Conservation (phyloP, 2,888 invertebrate species). For the Rugalucina vietnamica region DNA sequence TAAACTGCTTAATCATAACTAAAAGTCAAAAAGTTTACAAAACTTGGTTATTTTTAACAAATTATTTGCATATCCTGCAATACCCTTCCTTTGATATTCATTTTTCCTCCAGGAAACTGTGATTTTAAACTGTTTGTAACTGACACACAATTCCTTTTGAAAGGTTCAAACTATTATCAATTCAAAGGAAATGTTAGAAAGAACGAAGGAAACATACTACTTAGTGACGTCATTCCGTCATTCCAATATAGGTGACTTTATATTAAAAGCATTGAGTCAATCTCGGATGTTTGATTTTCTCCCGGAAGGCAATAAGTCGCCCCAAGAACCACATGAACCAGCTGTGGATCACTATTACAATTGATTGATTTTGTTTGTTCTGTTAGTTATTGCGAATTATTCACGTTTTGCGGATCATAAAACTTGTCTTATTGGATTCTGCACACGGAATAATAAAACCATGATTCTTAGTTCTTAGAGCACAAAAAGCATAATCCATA, state of each 20-base stretch:
- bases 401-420: background rate
- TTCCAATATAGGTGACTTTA: background rate
- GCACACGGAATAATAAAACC: background rate
- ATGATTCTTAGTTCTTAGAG: background rate
- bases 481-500: background rate
- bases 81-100: background rate
- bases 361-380: constrained; percentile 1
- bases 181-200: too few relatives aligned
- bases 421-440: background rate
- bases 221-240: background rate
- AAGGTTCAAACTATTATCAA: background rate
- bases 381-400: background rate
- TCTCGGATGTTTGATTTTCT: background rate
- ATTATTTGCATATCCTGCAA: background rate
- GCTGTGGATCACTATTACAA: background rate
- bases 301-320: background rate
- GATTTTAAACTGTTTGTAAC: background rate
- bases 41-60: background rate
- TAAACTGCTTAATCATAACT: background rate
- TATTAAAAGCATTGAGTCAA: background rate
- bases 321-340: background rate
- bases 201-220: background rate
- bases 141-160: background rate
- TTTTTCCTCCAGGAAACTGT: background rate
- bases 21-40: background rate